Conservation (phyloP, 2,113 vertebrate species). For the Cynocephalus volans region DNA sequence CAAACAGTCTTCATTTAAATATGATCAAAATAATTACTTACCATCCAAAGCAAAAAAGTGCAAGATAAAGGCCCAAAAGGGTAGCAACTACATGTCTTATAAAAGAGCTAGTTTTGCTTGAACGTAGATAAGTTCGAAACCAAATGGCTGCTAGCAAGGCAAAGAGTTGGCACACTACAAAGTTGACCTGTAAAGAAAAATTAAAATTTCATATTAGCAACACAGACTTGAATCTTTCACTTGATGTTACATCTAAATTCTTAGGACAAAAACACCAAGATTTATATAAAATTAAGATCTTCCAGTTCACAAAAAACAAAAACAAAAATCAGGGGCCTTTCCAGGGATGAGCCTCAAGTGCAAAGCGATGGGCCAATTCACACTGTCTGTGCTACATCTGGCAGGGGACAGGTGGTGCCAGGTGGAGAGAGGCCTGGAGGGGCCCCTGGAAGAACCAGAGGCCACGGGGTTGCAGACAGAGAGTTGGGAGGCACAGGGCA, state of each 20-base stretch:
- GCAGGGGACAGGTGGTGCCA: background rate
- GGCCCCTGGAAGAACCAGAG: background rate
- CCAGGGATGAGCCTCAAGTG: background rate
- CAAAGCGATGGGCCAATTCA: accelerated
- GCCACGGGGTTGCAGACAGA: background rate
- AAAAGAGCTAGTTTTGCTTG: constrained; percentile 98
- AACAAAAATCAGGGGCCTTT: background rate
- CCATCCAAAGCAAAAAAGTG: constrained; percentile 99
- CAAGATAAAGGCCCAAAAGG: constrained; percentile 98
- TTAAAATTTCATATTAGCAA: constrained; percentile 71
- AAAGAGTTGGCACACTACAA: constrained; percentile 98
- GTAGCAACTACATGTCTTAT: constrained; percentile 98
- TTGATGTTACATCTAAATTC: background rate
- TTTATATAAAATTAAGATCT: background rate
- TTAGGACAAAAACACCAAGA: constrained; percentile 2
- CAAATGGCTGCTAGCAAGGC: constrained; percentile 97
- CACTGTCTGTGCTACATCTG: accelerated
- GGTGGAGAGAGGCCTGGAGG: no score
- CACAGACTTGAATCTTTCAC: background rate
- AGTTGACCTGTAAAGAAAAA: constrained; percentile 94
- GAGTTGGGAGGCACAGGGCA: background rate
- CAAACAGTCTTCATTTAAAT: constrained; percentile 33
- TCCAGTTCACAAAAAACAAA: background rate
- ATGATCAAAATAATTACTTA: constrained; percentile 89
- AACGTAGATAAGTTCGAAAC: constrained; percentile 98